Evolutionary conservation across 2,113 vertebrate species (phyloP).

Genomic region (Tenebrosternarchus preto): DNA sequence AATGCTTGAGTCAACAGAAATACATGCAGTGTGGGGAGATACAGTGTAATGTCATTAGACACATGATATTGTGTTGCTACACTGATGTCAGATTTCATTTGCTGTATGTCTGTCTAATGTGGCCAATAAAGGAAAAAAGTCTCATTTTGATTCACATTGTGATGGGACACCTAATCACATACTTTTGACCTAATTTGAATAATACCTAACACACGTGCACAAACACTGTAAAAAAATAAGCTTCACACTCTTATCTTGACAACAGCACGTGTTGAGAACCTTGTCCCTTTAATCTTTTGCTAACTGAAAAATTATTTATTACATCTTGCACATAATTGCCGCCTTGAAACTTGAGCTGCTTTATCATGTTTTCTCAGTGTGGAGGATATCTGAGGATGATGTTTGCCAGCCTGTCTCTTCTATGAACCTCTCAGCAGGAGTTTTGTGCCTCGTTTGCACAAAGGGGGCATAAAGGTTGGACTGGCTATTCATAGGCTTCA

Average conservation of each 20-base stretch:
- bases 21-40: no score
- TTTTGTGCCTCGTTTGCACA: background rate
- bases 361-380: background rate
- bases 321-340: constrained; percentile 18
- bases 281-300: background rate
- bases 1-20: no score
- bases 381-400: background rate
- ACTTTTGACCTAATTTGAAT: background rate
- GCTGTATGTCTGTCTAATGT: no score
- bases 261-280: background rate
- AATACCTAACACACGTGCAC: background rate
- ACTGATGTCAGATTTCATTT: no score
- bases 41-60: no score
- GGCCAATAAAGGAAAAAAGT: no score
- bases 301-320: constrained; percentile 5
- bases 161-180: background rate
- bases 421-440: background rate
- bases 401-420: background rate
- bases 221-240: background rate
- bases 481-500: background rate
- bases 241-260: background rate
- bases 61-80: no score
- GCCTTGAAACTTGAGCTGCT: background rate
- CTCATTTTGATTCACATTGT: no score
- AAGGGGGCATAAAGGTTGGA: background rate